Conservation (phyloP, 2,113 vertebrate genomes). For the Pterocles burchelli region DNA sequence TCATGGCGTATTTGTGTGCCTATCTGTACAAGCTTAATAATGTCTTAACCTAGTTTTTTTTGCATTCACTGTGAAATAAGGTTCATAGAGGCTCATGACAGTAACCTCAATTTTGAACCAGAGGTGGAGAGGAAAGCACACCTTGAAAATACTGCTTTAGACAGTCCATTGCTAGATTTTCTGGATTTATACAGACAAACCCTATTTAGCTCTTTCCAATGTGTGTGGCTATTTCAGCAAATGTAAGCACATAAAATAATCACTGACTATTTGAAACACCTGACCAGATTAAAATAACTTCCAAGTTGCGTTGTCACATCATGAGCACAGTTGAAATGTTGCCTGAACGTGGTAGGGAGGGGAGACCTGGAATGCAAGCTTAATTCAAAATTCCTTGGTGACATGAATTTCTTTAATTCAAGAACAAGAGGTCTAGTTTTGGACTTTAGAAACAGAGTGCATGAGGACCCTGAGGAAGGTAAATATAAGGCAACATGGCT, state of each 20-base stretch:
- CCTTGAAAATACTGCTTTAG: neutral
- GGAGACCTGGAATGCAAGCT: neutral
- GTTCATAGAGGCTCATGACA: neutral
- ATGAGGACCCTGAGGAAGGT: neutral
- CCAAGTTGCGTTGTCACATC: neutral
- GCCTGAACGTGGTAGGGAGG: neutral
- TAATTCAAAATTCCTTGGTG: neutral
- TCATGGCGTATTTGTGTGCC: neutral
- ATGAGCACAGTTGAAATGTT: neutral
- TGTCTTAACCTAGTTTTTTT: conserved; percentile 21
- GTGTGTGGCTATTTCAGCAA: neutral
- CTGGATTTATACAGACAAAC: neutral
- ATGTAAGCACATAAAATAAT: neutral
- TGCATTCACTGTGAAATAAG: neutral
- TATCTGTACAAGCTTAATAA: conserved; percentile 4
- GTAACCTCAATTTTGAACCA: neutral
- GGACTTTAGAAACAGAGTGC: neutral
- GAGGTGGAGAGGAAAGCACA: neutral
- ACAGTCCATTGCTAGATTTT: neutral
- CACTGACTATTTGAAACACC: neutral
- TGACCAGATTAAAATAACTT: neutral
- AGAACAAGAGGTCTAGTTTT: neutral
- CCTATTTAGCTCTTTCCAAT: neutral
- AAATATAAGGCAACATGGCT: no score
- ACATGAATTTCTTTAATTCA: neutral